Evolutionary conservation across 2,888 invertebrate genomes (phyloP).

Genomic region (Drosophila ustulata): DNA sequence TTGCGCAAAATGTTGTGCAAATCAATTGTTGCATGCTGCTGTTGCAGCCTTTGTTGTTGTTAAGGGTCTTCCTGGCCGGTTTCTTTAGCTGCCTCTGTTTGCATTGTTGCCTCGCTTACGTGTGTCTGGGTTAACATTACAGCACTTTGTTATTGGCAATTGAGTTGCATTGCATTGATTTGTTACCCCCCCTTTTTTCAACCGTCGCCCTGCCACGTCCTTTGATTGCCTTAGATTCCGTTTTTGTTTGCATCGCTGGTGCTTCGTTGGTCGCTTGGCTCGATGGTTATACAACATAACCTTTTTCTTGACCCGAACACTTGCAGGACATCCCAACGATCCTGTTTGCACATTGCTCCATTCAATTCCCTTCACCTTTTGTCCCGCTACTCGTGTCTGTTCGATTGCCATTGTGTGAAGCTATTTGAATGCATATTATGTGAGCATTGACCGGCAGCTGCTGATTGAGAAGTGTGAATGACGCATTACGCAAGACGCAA

Average conservation of each 20-base stretch:
- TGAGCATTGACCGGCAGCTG: slow-evolving; percentile 37
- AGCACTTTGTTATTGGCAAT: slow-evolving; percentile 44
- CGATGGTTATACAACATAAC: slow-evolving; percentile 46
- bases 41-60: no score
- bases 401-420: slow-evolving; percentile 29
- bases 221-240: background rate
- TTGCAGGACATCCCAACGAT: slow-evolving; percentile 27
- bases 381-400: background rate
- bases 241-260: background rate
- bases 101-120: slow-evolving; percentile 12
- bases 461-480: slow-evolving; percentile 41
- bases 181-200: slow-evolving; percentile 29
- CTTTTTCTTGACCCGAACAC: slow-evolving; percentile 24
- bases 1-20: slow-evolving; percentile 26
- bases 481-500: slow-evolving; percentile 15
- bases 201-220: no score
- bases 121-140: slow-evolving; percentile 8
- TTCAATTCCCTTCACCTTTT: background rate
- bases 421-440: slow-evolving; percentile 35
- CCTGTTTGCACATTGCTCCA: background rate
- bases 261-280: slow-evolving; percentile 6
- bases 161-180: slow-evolving; percentile 50
- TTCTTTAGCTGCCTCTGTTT: slow-evolving; percentile 1
- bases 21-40: slow-evolving; percentile 42
- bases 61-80: slow-evolving; percentile 15